Percentiles rank a stretch among this genome's conserved stretches.
Conservation (phyloP, 2,888 invertebrate species). For the Leucoptera coffeella region DNA sequence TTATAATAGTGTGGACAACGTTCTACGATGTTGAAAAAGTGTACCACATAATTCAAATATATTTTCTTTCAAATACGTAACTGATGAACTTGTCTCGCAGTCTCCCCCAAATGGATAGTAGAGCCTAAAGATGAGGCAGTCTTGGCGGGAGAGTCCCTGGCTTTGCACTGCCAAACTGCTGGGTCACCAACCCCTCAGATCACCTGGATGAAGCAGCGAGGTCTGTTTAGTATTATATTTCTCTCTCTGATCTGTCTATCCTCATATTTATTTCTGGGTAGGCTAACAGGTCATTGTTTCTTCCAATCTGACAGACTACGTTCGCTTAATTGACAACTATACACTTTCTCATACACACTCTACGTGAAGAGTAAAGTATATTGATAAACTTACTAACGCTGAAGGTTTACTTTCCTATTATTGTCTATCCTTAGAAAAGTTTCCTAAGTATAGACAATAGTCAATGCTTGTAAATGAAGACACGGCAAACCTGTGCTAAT, state of each 20-base stretch:
- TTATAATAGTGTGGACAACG: no score
- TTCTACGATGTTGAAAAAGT: no score
- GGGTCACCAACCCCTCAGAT: conserved; percentile 70
- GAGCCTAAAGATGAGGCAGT: conserved; percentile 69
- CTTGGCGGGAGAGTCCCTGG: conserved; percentile 62
- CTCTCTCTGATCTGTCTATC: no score
- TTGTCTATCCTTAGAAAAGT: no score
- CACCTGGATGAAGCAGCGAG: conserved; percentile 68
- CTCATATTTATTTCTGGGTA: no score
- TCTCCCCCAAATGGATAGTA: conserved; percentile 69
- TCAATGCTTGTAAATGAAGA: no score
- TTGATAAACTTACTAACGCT: no score
- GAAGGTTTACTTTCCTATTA: no score
- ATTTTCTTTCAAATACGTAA: conserved; percentile 6
- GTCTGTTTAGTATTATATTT: conserved; percentile 24
- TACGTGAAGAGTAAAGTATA: no score
- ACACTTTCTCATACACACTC: conserved; percentile 1
- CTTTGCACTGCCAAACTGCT: conserved; percentile 66
- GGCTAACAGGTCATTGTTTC: background rate
- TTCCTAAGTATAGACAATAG: no score
- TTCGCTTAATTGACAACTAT: background rate
- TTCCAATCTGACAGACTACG: background rate
- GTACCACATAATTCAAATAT: no score
- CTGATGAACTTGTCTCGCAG: conserved; percentile 27
- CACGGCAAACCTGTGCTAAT: no score